Evolutionary conservation across 1,140 invertebrate genomes (phyloP).

Genomic region (Sycophaga agraensis): DNA sequence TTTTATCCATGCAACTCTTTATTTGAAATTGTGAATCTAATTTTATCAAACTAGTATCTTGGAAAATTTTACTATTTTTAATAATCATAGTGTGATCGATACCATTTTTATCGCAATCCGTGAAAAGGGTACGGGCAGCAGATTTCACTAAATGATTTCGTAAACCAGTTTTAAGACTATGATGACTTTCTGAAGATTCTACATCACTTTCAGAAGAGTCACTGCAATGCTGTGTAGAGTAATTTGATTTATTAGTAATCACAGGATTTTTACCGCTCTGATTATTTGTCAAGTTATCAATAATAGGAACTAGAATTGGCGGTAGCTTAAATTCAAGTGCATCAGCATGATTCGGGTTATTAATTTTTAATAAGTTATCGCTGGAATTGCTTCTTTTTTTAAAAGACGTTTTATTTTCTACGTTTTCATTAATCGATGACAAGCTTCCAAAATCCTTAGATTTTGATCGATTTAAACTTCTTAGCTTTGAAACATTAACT

Average conservation of each 20-base stretch:
- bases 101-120: slow-evolving; percentile 23
- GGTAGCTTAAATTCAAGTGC: slow-evolving; percentile 62
- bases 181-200: slow-evolving; percentile 45
- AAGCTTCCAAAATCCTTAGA: slow-evolving; percentile 44
- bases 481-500: slow-evolving; percentile 38
- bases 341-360: slow-evolving; percentile 39
- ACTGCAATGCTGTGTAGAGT: slow-evolving; percentile 5
- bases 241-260: slow-evolving; percentile 34
- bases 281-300: slow-evolving; percentile 54
- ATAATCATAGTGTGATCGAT: not conserved
- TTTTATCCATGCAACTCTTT: not conserved
- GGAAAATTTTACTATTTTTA: not conserved
- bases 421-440: slow-evolving; percentile 48
- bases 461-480: slow-evolving; percentile 34
- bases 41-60: not conserved
- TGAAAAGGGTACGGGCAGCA: slow-evolving; percentile 10
- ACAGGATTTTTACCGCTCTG: slow-evolving; percentile 55
- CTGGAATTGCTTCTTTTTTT: slow-evolving; percentile 45
- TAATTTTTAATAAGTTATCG: slow-evolving; percentile 40
- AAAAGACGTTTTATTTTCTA: slow-evolving; percentile 41
- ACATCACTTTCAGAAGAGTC: slow-evolving; percentile 40
- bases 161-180: slow-evolving; percentile 42
- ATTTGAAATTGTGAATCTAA: not conserved
- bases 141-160: slow-evolving; percentile 39
- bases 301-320: slow-evolving; percentile 69